Conservation (phyloP, 1,140 invertebrate species). For the Caenorhabditis remanei region DNA sequence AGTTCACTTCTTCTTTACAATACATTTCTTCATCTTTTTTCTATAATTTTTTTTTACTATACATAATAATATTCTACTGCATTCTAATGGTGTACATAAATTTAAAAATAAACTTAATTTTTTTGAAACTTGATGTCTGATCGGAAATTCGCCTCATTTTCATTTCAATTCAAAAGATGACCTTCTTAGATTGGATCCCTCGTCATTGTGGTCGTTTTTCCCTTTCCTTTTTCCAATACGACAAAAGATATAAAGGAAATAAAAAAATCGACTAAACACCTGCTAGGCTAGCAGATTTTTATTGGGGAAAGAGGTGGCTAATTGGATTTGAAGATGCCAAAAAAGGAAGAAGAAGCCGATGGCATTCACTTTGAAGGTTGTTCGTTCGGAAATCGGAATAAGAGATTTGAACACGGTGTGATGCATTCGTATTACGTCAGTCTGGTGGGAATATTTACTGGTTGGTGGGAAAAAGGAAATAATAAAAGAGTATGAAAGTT, state of each 20-base stretch:
- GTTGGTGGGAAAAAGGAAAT: neutral
- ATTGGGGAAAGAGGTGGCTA: neutral
- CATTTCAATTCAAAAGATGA: neutral
- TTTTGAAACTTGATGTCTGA: neutral
- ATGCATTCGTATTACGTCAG: neutral
- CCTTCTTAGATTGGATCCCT: constrained; percentile 17
- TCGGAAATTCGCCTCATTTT: neutral
- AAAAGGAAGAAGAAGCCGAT: constrained; percentile 9
- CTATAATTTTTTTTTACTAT: neutral
- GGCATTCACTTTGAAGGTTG: constrained; percentile 42
- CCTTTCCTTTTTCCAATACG: neutral
- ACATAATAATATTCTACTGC: neutral
- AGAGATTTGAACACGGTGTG: neutral
- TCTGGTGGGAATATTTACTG: neutral
- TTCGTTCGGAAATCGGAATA: constrained; percentile 1
- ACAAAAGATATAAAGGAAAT: neutral
- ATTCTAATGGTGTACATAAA: constrained; percentile 28
- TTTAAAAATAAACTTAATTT: neutral
- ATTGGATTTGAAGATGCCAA: constrained; percentile 25
- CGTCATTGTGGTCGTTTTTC: neutral
- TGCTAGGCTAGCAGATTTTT: neutral
- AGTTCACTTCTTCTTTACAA: constrained; percentile 41
- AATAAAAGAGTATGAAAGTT: too few relatives aligned
- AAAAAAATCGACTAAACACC: constrained; percentile 35
- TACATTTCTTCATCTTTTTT: neutral